Conservation (phyloP, 1,140 invertebrate species). For the Macrostomum lignano region DNA sequence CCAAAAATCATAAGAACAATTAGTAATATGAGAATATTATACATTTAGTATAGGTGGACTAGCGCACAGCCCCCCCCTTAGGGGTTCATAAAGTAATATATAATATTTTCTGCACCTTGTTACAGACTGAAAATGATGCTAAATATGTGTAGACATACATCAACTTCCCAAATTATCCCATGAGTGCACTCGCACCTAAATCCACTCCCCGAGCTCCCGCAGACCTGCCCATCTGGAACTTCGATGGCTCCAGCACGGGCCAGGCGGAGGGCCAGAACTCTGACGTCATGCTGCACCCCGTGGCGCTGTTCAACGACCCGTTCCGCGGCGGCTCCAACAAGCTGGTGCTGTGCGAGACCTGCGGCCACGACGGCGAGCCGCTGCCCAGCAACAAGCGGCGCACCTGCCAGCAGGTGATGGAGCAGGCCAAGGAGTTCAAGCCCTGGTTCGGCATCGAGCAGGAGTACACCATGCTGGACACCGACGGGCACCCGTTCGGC, state of each 20-base stretch:
- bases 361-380: constrained; percentile 41
- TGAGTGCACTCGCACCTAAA: no score
- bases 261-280: constrained; percentile 38
- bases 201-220: no score
- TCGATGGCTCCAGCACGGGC: constrained; percentile 47
- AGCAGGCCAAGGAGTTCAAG: constrained; percentile 39
- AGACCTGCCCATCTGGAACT: constrained; percentile 76
- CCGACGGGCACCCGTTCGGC: constrained; percentile 52
- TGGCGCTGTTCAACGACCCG: constrained; percentile 65
- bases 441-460: constrained; percentile 77
- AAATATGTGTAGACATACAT: no score
- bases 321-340: constrained; percentile 53
- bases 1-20: no score
- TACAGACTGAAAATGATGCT: no score
- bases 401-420: constrained; percentile 40
- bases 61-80: no score
- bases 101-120: no score
- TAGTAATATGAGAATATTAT: no score
- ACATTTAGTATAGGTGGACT: no score
- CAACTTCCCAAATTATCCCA: no score
- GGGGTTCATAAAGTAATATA: no score
- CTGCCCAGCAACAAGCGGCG: no score
- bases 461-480: constrained; percentile 59
- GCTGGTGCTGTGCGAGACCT: constrained; percentile 58
- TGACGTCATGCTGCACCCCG: constrained; percentile 58